phyloP scores from a whole-genome alignment of 30 jellyfish, hydroid and myxozoan species.

The Chironex yamaguchii region DNA sequence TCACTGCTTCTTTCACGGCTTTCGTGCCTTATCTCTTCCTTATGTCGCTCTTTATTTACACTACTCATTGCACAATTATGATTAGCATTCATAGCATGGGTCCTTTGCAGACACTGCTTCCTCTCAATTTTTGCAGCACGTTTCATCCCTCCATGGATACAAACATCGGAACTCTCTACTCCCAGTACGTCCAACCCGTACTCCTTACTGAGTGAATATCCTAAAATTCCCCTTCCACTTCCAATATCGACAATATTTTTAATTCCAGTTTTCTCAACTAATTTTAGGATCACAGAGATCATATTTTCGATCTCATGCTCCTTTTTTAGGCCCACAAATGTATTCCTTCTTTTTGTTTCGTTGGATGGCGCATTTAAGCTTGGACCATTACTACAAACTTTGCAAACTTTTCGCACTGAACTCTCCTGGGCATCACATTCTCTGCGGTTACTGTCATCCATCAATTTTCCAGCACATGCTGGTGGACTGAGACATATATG shows the following conservation, averaged over 20 bases:
- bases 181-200: slow-evolving; percentile 43
- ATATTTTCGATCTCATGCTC: slow-evolving; percentile 13
- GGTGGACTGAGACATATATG: neutral
- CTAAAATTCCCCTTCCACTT: slow-evolving; percentile 64
- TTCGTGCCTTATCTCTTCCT: no score
- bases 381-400: neutral
- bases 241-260: slow-evolving; percentile 60
- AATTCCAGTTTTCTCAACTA: neutral
- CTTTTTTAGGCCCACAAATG: slow-evolving; percentile 25
- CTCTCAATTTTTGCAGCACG: neutral
- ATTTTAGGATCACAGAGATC: neutral
- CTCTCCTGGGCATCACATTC: neutral
- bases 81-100: no score
- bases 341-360: neutral
- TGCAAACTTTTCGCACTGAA: neutral
- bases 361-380: neutral
- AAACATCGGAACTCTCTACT: neutral
- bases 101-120: no score
- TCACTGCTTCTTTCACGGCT: no score
- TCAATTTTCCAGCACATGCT: neutral
- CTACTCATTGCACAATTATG: no score
- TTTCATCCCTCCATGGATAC: neutral
- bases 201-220: neutral
- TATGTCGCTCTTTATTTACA: neutral
- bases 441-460: neutral